A percentile compares a stretch with the other conserved stretches of the same genome.
Conservation (phyloP, 2,113 vertebrate genomes). For the Protobothrops mucrosquamatus region DNA sequence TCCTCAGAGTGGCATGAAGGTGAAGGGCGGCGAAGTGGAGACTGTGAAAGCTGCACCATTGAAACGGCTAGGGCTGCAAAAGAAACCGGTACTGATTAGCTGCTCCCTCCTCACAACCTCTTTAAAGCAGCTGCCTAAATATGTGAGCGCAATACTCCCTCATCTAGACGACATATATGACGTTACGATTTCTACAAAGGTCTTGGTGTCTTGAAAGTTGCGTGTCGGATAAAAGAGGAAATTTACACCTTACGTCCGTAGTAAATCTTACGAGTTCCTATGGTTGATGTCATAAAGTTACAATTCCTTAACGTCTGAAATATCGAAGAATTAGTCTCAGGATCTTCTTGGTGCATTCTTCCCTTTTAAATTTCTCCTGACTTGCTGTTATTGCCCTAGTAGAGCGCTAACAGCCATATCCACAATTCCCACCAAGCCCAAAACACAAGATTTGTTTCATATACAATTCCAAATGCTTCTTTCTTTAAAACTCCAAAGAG, state of each 20-base stretch:
- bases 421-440: background rate
- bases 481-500: background rate
- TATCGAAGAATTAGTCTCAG: too few relatives aligned
- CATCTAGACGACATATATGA: too few relatives aligned
- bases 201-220: too few relatives aligned
- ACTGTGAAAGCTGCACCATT: constrained; percentile 87
- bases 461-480: background rate
- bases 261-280: too few relatives aligned
- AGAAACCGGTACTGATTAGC: constrained; percentile 37
- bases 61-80: constrained; percentile 67
- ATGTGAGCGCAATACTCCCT: background rate
- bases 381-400: background rate
- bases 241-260: too few relatives aligned
- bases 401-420: background rate
- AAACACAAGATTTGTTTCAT: background rate
- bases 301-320: too few relatives aligned
- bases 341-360: too few relatives aligned
- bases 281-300: too few relatives aligned
- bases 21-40: constrained; percentile 61
- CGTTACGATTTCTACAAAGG: too few relatives aligned
- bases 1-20: constrained; percentile 67
- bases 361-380: background rate
- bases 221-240: too few relatives aligned
- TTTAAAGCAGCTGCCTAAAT: fast-evolving
- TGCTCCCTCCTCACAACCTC: background rate